These are phyloP conservation scores for Cyanoramphus novaezelandiae DNA, from an alignment of 2,113 vertebrate species.

Conservation along the genomic window DNA sequence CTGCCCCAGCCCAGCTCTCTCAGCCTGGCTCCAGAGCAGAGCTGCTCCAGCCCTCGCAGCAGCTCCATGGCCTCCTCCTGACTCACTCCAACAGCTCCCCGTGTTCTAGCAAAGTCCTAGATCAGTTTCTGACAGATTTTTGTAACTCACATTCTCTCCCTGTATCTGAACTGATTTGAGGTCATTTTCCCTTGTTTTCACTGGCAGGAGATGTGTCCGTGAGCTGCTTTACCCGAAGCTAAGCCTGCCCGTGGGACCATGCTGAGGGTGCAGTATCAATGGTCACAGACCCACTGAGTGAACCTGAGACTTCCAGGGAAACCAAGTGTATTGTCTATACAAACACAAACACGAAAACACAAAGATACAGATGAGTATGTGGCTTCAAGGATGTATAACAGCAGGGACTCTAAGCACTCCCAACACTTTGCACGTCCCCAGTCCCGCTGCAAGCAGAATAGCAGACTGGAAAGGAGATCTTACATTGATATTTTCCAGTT, in stretches of 20 bases:
- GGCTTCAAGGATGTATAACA: not conserved
- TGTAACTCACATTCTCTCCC: not conserved
- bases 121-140: not conserved
- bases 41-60: not conserved
- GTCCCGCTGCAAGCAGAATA: not conserved
- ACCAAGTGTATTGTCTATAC: not conserved
- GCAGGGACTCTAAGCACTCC: not conserved
- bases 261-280: accelerated
- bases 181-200: not conserved
- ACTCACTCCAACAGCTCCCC: accelerated
- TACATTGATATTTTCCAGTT: not conserved
- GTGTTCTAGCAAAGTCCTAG: not conserved
- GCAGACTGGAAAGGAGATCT: not conserved
- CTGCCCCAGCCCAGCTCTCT: not conserved
- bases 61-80: not conserved
- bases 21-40: not conserved
- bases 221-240: not conserved
- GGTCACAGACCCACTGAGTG: not conserved
- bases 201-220: not conserved
- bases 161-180: not conserved
- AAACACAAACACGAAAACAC: not conserved
- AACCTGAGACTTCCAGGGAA: not conserved
- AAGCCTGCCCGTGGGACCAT: not conserved
- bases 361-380: not conserved
- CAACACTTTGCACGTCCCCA: not conserved